Base-by-base conservation (phyloP, 2,113 vertebrate genomes). In the Carettochelys insculpta region DNA sequence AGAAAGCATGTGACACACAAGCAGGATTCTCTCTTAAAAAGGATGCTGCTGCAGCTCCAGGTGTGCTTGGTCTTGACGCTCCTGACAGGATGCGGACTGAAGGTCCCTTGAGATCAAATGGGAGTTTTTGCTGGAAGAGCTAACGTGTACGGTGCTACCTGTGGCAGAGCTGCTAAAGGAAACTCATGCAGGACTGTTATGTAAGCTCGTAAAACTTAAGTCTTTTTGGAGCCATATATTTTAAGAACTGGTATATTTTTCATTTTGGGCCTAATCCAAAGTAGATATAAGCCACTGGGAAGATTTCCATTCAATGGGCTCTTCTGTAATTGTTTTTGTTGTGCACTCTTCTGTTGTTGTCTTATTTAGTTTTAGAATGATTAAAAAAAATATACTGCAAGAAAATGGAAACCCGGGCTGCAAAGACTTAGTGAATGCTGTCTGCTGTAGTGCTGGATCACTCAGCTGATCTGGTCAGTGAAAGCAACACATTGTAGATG, bases 151-250 rank as follows among this genome's bases (percentile, higher is more conserved):
- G 83, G 16, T 17, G 82, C 29, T 90, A 82, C 78, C 54, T 83
- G 81, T 16, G 24, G 73, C 52, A 1, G 2, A 95, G 86, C 75
- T 92, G 91, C 68, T 85, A 88, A 94, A 97, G 91, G 80, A 96
- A 95, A 96, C n/a, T 12, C 91, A 86, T 9, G 16, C 1, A 11
- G 94, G 53, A 84, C 88, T 77, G 47, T 97, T 97, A 96, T 82
- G 76, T 85, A 94, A 94, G 86, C 79, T 95, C 92, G 95, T 95
- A 97, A 65, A 91, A 96, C 83, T 94, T 82, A 75, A 52, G 90
- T 95, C 92, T 87, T 77, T 92, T 93, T 90, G 90, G 86, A 94
- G 92, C 92, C 95, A 77, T 83, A 38, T 65, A 65, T 65, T n/a
- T 65, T 65, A 91, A 90, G 86, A 93, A 90, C 75, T 94, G 93